Conservation (phyloP, 2,113 vertebrate genomes). For the Tamias sibiricus region DNA sequence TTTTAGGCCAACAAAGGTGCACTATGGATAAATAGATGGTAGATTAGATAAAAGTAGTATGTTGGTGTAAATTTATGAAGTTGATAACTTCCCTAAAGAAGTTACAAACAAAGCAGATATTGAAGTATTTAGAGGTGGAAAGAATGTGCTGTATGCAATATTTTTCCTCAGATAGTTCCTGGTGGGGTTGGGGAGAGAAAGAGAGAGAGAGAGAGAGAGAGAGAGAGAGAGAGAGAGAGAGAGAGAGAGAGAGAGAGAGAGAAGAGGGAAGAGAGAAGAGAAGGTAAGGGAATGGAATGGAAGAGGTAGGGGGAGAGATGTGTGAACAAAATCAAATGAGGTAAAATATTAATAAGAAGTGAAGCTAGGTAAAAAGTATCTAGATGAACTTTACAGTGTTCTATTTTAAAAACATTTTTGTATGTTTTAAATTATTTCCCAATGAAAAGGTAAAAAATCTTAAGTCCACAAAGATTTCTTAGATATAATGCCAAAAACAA, state of each 20-base stretch:
- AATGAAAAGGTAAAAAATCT: background rate
- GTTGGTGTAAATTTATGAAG: background rate
- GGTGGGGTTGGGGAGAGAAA: background rate
- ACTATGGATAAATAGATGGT: background rate
- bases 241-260: too few species aligned
- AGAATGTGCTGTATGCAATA: background rate
- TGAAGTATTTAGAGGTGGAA: background rate
- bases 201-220: too few species aligned
- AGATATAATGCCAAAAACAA: background rate
- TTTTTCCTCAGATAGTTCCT: background rate
- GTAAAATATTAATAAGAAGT: background rate
- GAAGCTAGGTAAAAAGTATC: background rate
- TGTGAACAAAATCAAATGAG: background rate
- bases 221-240: too few species aligned
- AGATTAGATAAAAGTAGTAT: background rate
- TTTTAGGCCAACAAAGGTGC: background rate
- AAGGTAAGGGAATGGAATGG: too few species aligned
- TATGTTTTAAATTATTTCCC: conserved; percentile 13
- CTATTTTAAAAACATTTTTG: conserved; percentile 13
- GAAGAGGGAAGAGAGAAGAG: background rate
- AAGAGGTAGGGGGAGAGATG: background rate
- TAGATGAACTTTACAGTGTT: background rate
- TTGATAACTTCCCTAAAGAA: background rate
- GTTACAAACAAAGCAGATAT: background rate
- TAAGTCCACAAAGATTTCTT: conserved; percentile 5